Evolutionary conservation across 2,888 invertebrate species (phyloP).

Genomic region (Lycaena phlaeas): DNA sequence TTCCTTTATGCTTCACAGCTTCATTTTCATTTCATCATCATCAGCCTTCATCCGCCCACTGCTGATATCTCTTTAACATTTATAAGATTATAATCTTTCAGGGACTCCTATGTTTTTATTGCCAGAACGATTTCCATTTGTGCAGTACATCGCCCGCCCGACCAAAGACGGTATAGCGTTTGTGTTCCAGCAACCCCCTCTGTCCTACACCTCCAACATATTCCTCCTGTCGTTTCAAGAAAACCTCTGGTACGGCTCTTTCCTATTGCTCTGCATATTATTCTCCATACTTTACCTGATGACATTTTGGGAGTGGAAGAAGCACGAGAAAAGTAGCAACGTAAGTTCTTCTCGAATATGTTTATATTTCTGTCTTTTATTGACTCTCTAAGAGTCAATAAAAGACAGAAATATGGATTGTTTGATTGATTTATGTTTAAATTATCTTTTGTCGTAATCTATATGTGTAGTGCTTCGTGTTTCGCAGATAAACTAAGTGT

Average conservation of each 20-base stretch:
- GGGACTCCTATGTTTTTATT: constrained; percentile 7
- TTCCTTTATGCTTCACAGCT: too few species aligned
- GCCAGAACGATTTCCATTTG: background rate
- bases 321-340: constrained; percentile 13
- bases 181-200: constrained; percentile 76
- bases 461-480: too few species aligned
- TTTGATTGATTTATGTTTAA: background rate
- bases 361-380: background rate
- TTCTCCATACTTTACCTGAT: constrained; percentile 33
- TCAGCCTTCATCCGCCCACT: too few species aligned
- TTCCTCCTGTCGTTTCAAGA: constrained; percentile 75
- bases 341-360: constrained; percentile 24
- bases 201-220: constrained; percentile 77
- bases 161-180: constrained; percentile 53
- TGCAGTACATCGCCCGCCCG: constrained; percentile 57
- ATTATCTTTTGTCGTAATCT: too few species aligned
- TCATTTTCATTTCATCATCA: too few species aligned
- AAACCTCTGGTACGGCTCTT: constrained; percentile 73
- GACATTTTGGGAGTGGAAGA: constrained; percentile 41
- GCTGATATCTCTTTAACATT: too few species aligned
- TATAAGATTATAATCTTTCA: too few species aligned
- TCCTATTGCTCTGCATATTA: constrained; percentile 44
- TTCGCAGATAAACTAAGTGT: too few species aligned
- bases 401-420: background rate
- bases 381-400: too few species aligned